Percentiles rank a stretch among this genome's conserved stretches.
phyloP scores from a whole-genome alignment of 2,113 vertebrate species.

The Chaetorhynchus papuensis region DNA sequence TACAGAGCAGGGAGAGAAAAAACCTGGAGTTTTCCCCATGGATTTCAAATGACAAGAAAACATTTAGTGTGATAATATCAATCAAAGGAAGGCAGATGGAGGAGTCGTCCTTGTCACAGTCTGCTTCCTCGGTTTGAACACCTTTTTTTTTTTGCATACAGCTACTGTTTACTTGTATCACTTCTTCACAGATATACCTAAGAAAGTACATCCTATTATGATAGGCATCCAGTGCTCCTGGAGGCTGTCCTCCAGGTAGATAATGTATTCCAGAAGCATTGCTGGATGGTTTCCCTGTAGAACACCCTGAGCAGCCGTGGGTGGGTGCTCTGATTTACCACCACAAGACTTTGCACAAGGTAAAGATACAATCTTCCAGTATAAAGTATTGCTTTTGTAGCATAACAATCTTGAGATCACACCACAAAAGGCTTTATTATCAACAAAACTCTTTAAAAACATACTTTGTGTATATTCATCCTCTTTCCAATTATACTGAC shows the following conservation, averaged over 20 bases:
- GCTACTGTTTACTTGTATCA: background rate
- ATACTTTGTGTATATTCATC: background rate
- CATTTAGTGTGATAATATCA: background rate
- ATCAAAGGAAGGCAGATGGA: background rate
- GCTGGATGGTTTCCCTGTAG: accelerated
- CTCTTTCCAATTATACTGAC: background rate
- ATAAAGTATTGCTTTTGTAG: background rate
- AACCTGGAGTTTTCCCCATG: background rate
- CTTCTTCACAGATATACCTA: background rate
- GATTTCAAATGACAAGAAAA: background rate
- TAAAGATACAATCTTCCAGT: background rate
- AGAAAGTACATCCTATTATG: background rate
- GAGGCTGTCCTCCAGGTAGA: background rate
- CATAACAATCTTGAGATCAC: background rate
- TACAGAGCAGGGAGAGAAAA: background rate
- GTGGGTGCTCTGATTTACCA: background rate
- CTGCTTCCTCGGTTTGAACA: background rate
- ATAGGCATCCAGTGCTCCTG: background rate
- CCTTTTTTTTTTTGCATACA: background rate
- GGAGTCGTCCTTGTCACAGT: background rate
- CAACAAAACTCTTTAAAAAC: background rate
- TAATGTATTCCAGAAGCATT: background rate
- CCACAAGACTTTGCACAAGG: background rate
- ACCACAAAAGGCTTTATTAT: background rate
- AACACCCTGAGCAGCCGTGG: background rate